Evolutionary conservation across 2,113 vertebrate genomes (phyloP).

Genomic region (Dipodomys merriami): DNA sequence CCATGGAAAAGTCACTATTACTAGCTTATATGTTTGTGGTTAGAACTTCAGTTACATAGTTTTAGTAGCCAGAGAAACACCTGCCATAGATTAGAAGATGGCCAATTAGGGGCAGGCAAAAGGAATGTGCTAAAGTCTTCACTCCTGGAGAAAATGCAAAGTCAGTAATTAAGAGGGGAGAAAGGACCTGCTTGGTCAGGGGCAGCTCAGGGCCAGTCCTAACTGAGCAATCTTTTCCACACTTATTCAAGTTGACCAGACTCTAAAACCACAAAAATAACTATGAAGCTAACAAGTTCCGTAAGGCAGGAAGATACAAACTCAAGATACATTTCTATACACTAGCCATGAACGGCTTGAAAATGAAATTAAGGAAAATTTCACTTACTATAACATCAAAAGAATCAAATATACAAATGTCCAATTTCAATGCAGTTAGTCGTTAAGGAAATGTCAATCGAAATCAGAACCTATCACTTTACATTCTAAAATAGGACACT

Average conservation of each 20-base stretch:
- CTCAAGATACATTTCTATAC: background rate
- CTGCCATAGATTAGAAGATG: background rate
- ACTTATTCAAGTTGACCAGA: background rate
- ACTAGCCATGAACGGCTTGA: background rate
- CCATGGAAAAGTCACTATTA: background rate
- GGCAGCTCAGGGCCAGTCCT: background rate
- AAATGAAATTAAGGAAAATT: background rate
- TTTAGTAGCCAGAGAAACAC: background rate
- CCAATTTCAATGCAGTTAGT: background rate
- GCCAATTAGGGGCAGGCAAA: background rate
- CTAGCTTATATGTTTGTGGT: background rate
- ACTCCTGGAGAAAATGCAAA: background rate
- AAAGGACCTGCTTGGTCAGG: background rate
- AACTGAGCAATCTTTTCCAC: background rate
- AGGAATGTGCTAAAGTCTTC: background rate
- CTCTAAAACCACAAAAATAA: slow-evolving; percentile 5
- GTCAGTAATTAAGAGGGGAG: background rate
- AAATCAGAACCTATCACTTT: slow-evolving; percentile 2
- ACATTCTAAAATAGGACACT: background rate
- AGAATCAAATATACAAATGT: background rate
- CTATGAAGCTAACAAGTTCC: background rate
- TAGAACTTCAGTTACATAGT: background rate
- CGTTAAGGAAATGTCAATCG: background rate
- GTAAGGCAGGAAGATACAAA: background rate
- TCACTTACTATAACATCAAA: background rate